Evolutionary conservation across 2,888 invertebrate genomes (phyloP), one percentile per base, ranked within the genome.

Genomic region (Polydesmus complanatus): DNA sequence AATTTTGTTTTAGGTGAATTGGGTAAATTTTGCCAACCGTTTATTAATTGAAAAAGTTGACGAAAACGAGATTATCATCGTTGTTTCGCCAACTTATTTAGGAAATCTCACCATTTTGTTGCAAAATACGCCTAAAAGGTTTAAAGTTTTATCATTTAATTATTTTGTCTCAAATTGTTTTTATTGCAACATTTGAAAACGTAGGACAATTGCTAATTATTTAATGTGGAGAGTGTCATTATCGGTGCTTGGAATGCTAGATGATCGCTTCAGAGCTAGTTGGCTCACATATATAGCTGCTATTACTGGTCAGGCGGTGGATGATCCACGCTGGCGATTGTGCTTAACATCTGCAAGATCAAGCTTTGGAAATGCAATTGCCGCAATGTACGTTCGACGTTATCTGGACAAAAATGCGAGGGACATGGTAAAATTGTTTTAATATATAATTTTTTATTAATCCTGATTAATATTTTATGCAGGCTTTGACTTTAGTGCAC

Each of bases 141-240:
- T 68, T 37, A 8, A 37, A 37, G 14, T 58, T 65, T 57, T 27
- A 58, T 14, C 14, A 54, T 37, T 3, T 51, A 5, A 11, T 51
- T 3, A 8, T 19, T 5, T 21, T 5, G 21, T 8, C 14, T 37
- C 14, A 37, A 37, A 37, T 8, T 14, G 37, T 5, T 37, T n/a
- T n/a, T n/a, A n/a, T n/a, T n/a, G n/a, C n/a, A n/a, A n/a, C n/a
- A n/a, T n/a, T n/a, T n/a, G 37, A 37, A 37, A 37, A n/a, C n/a
- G 18, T 70, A 82, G 87, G 64, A 78, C 81, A 2, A 80, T 86
- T 68, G 90, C 93, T 2, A 95, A 95, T 77, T 95, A 95, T 71
- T 83, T 90, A 67, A 82, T 93, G 82, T 94, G 94, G 93, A 81
- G 93, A 58, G 86, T 88, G 0, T 85, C 84, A 0, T 85, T 86